Conservation (phyloP, 2,797 vertebrate genomes). For the Danio albolineatus region DNA sequence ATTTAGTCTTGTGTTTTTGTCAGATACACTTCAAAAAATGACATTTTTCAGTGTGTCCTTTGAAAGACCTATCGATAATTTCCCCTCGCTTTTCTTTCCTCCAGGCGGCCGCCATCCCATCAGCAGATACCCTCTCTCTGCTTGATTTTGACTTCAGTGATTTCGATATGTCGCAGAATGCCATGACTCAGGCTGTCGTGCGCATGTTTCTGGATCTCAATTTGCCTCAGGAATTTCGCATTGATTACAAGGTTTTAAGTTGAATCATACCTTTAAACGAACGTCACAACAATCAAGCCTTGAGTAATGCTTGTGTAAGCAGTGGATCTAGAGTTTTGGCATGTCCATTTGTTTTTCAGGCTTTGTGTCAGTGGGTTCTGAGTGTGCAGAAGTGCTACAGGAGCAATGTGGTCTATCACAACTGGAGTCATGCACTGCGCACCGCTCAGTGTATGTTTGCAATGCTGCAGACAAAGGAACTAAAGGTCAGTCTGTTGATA, state of each 20-base stretch:
- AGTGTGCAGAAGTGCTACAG: conserved; percentile 90
- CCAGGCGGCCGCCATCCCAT: conserved; percentile 66
- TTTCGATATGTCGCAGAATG: conserved; percentile 82
- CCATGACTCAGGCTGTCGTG: conserved; percentile 79
- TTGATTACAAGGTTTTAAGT: conserved; percentile 84
- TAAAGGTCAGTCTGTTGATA: conserved; percentile 59
- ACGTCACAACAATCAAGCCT: background rate
- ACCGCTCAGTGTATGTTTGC: conserved; percentile 92
- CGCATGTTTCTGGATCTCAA: conserved; percentile 91
- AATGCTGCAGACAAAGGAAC: conserved; percentile 83
- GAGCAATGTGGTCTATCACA: conserved; percentile 89
- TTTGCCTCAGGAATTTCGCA: conserved; percentile 88
- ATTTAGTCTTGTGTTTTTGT: background rate
- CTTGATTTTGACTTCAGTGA: conserved; percentile 88
- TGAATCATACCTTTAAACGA: background rate
- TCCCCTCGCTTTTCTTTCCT: background rate
- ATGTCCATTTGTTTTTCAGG: conserved; percentile 71
- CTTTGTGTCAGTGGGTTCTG: conserved; percentile 89
- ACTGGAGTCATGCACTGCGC: conserved; percentile 90
- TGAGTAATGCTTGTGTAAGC: background rate
- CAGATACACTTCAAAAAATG: background rate
- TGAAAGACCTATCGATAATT: background rate
- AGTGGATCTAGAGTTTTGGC: background rate
- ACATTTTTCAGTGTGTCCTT: background rate
- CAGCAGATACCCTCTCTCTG: conserved; percentile 83